A percentile compares a stretch with the other conserved stretches of the same genome.
Conservation (phyloP, 1,140 invertebrate genomes). For the Cyclargus thomasi region DNA sequence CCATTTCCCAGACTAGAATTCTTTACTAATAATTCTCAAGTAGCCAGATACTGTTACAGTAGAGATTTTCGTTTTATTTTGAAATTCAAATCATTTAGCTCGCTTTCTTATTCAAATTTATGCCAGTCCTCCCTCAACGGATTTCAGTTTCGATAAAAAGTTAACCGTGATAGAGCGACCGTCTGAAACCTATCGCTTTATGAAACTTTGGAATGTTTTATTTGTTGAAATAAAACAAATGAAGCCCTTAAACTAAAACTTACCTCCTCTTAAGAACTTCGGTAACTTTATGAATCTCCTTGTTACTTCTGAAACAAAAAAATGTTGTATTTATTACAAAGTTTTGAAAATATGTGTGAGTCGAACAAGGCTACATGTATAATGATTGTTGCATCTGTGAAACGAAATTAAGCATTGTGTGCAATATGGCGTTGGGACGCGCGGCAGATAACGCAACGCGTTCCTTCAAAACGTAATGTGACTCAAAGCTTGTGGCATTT, state of each 20-base stretch:
- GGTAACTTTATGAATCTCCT: constrained; percentile 35
- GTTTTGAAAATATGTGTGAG: neutral
- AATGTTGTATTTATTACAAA: constrained; percentile 8
- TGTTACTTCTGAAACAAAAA: constrained; percentile 31
- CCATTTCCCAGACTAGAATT: neutral
- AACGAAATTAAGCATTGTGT: too few relatives aligned
- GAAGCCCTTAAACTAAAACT: constrained; percentile 21
- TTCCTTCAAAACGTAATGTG: too few relatives aligned
- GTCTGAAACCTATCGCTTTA: neutral
- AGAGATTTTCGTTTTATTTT: neutral
- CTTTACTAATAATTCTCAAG: neutral
- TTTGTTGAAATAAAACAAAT: neutral
- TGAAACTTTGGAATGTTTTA: neutral
- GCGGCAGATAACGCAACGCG: too few relatives aligned
- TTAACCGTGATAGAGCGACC: neutral
- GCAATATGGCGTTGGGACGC: too few relatives aligned
- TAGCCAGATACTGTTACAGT: neutral
- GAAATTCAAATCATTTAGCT: constrained; percentile 3
- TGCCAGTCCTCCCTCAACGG: neutral
- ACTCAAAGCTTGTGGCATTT: too few relatives aligned
- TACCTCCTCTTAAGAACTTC: constrained; percentile 34
- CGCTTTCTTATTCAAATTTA: neutral
- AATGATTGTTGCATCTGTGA: too few relatives aligned
- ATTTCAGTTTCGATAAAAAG: neutral
- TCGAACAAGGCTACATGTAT: too few relatives aligned